Conservation (phyloP, 2,888 invertebrate genomes). For the Mythimna lalbum region DNA sequence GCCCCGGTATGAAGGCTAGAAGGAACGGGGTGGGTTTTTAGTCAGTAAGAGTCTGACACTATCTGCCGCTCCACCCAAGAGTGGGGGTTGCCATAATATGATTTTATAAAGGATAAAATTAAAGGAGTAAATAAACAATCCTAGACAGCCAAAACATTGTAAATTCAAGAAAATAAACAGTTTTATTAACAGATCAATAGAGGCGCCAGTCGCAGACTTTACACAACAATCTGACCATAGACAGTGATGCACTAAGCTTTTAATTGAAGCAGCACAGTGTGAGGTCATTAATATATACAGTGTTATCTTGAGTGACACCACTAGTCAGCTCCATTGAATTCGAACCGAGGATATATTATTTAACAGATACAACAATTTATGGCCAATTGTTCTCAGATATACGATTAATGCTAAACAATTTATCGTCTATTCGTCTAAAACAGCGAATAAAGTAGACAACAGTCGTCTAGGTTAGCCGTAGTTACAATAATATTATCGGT, state of each 20-base stretch:
- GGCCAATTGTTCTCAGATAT: conserved; percentile 68
- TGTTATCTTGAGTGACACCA: conserved; percentile 60
- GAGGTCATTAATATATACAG: conserved; percentile 56
- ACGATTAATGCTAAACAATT: conserved; percentile 61
- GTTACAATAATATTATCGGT: conserved; percentile 21
- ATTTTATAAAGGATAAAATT: too few relatives aligned
- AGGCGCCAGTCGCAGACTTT: conserved; percentile 45
- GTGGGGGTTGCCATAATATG: too few relatives aligned
- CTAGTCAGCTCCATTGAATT: conserved; percentile 54
- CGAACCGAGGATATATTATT: conserved; percentile 53
- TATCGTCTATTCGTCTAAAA: conserved; percentile 50
- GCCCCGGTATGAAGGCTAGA: too few relatives aligned
- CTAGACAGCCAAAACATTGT: background rate
- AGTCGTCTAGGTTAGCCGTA: too few relatives aligned
- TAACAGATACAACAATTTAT: conserved; percentile 67
- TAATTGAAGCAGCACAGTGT: conserved; percentile 58
- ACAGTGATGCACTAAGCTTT: conserved; percentile 60
- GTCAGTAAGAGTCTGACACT: too few relatives aligned
- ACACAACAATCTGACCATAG: conserved; percentile 42
- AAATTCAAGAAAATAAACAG: conserved; percentile 42
- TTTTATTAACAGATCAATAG: conserved; percentile 45
- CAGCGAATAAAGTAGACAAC: conserved; percentile 36
- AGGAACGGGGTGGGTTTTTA: too few relatives aligned
- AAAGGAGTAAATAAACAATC: conserved; percentile 27
- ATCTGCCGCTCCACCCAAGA: too few relatives aligned